phyloP scores from a whole-genome alignment of 2,888 invertebrate species.

The Escarpia spicata region DNA sequence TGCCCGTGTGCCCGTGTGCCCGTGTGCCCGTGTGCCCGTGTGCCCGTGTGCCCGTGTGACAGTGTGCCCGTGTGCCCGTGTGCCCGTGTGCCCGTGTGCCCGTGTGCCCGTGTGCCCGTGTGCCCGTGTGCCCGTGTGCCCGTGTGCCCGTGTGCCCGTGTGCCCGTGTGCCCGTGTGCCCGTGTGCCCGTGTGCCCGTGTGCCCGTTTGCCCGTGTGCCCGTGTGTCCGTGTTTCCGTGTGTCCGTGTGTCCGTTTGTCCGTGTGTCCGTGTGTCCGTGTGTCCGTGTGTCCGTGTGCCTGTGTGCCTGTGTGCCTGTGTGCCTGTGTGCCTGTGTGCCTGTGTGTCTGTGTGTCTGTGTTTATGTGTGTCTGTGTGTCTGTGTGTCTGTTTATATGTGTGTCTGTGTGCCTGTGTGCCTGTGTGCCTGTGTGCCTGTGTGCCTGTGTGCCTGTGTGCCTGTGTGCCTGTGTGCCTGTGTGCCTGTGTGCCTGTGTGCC shows the following conservation, averaged over 20 bases:
- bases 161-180: not conserved
- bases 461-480: not conserved
- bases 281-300: not conserved
- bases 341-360: not conserved
- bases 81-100: not conserved
- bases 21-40: not conserved
- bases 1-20: not conserved
- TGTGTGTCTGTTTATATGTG: not conserved
- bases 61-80: not conserved
- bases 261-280: not conserved
- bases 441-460: not conserved
- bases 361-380: not conserved
- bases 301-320: not conserved
- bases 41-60: not conserved
- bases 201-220: not conserved
- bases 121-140: not conserved
- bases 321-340: not conserved
- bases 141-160: not conserved
- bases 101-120: not conserved
- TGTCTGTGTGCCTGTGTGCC: not conserved
- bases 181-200: not conserved
- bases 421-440: not conserved
- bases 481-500: not conserved
- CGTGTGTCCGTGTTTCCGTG: not conserved
- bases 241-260: not conserved